Base-by-base conservation (phyloP, 2,888 invertebrate genomes). In the Eilema griseolum region DNA sequence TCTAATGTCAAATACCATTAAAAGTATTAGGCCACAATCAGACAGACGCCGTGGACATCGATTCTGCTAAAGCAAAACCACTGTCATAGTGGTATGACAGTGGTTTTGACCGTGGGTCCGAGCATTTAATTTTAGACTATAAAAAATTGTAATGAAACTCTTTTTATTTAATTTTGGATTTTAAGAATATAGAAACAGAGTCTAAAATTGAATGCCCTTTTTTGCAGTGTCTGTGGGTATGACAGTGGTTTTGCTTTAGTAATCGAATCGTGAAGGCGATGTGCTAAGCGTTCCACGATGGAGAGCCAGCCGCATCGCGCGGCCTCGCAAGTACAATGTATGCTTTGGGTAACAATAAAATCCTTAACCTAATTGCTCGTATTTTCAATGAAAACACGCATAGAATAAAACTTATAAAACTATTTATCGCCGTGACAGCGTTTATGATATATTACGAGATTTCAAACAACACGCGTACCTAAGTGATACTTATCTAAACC, bases 401-500 rank as follows among this genome's bases (percentile, higher is more conserved):
- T 88, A 88, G 86, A 90, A 88, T 89, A 90, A 90, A 88, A 91
- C 90, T 90, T 94, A 93, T 77, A 87, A 60, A 84, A 88, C 88
- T 88, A 91, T 82, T 84, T 85, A 88, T 87, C 88, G 90, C 92
- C 89, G 80, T 87, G 85, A 82, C 86, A 89, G 91, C 91, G 86
- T 66, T 89, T 87, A 86, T 89, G 91, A 94, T 93, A 93, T 94
- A 93, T 94, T 93, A 95, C 95, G 95, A 95, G 95, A 95, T 94
- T 95, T 95, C 95, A 93, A 93, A 93, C 93, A 93, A 93, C 93
- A 93, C 93, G 89, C 91, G 87, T 93, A 61, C 61, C 60, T 61
- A 66, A 66, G 66, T 66, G 88, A 88, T 85, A 89, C 88, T 89
- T 87, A 92, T 81, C 85, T 92, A 90, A 86, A 88, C 90, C 91